Evolutionary conservation across 2,113 vertebrate genomes (phyloP), one percentile per base, ranked within the genome.

Genomic region (Agelaius tricolor): DNA sequence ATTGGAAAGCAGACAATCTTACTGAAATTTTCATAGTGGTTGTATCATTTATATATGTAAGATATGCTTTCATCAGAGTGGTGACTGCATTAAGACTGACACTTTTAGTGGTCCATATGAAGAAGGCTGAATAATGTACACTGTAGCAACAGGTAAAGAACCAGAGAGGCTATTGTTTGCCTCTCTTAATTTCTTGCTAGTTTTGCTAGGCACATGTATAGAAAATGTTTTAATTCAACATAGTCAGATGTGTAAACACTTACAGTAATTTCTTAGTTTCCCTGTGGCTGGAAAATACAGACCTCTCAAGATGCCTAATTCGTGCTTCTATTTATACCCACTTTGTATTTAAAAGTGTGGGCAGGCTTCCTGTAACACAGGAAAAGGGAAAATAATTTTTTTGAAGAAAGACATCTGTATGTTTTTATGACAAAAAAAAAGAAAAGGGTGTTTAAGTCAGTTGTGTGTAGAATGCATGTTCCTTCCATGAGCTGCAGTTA

Each of bases 261-360:
- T 69, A 69, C 30, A 91, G 88, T 78, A 84, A 96, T 96, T 94
- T 90, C 94, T 97, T 93, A 75, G 10, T 94, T 97, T 97, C 62
- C 72, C 44, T 97, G 95, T 97, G 97, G 97, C 44, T 95, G 97
- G 96, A 97, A 98, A 98, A 97, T 94, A 91, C 0, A 95, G 96
- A 95, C 93, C 94, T 96, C 94, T 96, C 96, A 97, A 96, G 96
- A 97, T 95, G 96, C 93, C 90, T 98, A 97, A 96, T 98, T 97
- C 68, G 66, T 95, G 96, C 89, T 98, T 98, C 97, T 98, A 92
- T 98, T 97, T 98, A 97, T 98, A 97, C 93, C 73, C 78, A 95
- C 94, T 98, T 98, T 97, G 93, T 97, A 90, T 98, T 98, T 97
- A 87, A 96, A 98, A 92, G 66, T 97, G 97, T 95, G 96, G 97